Evolutionary conservation across 2,797 vertebrate species (phyloP).

Genomic region (Neopelma chrysocephalum): DNA sequence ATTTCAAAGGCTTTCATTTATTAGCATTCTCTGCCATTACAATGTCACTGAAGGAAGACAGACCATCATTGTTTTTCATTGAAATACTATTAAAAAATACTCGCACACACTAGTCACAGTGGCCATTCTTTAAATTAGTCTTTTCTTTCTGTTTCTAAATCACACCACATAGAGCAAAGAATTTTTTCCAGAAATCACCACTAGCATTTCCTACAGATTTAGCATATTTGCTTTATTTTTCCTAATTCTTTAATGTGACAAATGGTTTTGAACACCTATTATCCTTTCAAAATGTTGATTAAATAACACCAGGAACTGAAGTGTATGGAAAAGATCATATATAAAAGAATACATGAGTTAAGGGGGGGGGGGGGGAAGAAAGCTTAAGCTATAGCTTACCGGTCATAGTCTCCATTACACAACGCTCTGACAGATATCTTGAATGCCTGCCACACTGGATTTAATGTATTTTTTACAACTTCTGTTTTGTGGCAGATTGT

Average conservation of each 20-base stretch:
- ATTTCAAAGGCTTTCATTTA: neutral
- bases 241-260: neutral
- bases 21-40: neutral
- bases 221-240: neutral
- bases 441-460: conserved; percentile 94
- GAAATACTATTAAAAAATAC: neutral
- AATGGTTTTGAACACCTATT: neutral
- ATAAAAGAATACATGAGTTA: neutral
- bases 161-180: neutral
- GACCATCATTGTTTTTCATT: neutral
- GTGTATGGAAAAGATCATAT: neutral
- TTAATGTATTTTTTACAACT: conserved; percentile 91
- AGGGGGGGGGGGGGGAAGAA: neutral
- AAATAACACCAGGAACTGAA: neutral
- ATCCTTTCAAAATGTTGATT: neutral
- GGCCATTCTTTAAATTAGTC: neutral
- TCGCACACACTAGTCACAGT: neutral
- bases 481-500: conserved; percentile 95
- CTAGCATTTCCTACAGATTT: neutral
- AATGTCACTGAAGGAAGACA: neutral
- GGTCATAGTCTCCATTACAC: conserved; percentile 92
- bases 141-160: conserved; percentile 9
- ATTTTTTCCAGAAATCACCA: neutral
- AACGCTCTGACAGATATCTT: conserved; percentile 90
- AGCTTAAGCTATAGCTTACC: conserved; percentile 73